Evolutionary conservation across 2,888 invertebrate genomes (phyloP).

Genomic region (Masnerella sp.): DNA sequence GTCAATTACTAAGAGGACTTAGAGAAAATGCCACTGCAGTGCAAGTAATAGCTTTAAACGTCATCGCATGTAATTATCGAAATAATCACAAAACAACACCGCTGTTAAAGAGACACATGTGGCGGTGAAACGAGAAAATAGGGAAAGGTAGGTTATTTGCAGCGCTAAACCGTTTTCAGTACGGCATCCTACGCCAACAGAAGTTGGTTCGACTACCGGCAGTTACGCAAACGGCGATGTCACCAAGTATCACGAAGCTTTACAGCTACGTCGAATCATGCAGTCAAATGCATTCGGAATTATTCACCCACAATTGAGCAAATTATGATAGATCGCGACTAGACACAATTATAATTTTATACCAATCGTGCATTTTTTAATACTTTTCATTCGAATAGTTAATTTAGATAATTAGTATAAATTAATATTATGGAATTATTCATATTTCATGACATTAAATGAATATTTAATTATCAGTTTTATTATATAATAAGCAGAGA

Average conservation of each 20-base stretch:
- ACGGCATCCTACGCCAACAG: constrained; percentile 15
- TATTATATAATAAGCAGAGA: no score
- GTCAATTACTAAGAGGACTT: constrained; percentile 11
- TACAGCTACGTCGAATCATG: constrained; percentile 58
- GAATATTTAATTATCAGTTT: no score
- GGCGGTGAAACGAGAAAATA: constrained; percentile 41
- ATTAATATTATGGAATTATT: no score
- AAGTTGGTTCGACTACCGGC: constrained; percentile 55
- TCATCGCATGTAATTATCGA: constrained; percentile 62
- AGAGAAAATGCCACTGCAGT: constrained; percentile 43
- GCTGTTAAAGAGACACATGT: constrained; percentile 62
- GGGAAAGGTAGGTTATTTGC: constrained; percentile 42
- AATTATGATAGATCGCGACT: constrained; percentile 4
- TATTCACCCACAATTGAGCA: constrained; percentile 20
- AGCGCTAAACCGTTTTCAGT: constrained; percentile 34
- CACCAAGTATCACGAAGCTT: constrained; percentile 66
- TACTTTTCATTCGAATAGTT: no score
- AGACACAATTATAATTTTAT: background rate
- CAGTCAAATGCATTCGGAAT: constrained; percentile 44
- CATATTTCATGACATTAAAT: no score
- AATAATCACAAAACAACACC: constrained; percentile 64
- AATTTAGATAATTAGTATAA: no score
- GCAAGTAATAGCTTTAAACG: constrained; percentile 52
- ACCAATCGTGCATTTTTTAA: background rate
- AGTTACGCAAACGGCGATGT: constrained; percentile 65